phyloP scores from a whole-genome alignment of 53 echinoderm and acorn worm genomes.

The Zoroaster sp. region DNA sequence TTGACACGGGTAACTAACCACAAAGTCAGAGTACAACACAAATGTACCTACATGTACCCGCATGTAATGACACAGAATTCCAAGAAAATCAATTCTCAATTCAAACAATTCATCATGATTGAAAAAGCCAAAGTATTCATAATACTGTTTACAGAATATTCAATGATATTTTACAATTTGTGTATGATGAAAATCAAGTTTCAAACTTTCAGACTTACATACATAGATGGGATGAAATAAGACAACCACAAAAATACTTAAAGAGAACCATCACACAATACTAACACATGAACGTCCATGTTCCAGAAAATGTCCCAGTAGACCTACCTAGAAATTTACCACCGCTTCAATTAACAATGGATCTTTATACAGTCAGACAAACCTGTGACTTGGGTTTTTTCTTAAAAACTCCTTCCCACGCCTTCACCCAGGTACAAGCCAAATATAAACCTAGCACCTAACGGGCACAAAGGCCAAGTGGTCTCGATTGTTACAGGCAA shows the following conservation, averaged over 20 bases:
- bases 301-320: too few species aligned
- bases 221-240: too few species aligned
- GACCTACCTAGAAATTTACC: not conserved
- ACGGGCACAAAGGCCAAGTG: conserved; percentile 37
- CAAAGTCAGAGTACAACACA: not conserved
- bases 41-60: not conserved
- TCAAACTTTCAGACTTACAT: not conserved
- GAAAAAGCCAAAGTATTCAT: too few species aligned
- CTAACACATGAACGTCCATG: not conserved
- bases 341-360: not conserved
- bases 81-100: not conserved
- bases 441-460: not conserved
- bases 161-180: too few species aligned
- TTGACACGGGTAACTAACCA: too few species aligned
- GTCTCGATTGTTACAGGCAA: not conserved
- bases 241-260: too few species aligned
- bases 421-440: not conserved
- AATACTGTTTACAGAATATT: too few species aligned
- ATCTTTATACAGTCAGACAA: not conserved
- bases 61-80: not conserved
- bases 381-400: not conserved
- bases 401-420: conserved; percentile 27
- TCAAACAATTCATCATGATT: not conserved
- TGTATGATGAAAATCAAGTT: too few species aligned
- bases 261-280: too few species aligned